Conservation (phyloP, 2,888 invertebrate species). For the Malachius bipustulatus region DNA sequence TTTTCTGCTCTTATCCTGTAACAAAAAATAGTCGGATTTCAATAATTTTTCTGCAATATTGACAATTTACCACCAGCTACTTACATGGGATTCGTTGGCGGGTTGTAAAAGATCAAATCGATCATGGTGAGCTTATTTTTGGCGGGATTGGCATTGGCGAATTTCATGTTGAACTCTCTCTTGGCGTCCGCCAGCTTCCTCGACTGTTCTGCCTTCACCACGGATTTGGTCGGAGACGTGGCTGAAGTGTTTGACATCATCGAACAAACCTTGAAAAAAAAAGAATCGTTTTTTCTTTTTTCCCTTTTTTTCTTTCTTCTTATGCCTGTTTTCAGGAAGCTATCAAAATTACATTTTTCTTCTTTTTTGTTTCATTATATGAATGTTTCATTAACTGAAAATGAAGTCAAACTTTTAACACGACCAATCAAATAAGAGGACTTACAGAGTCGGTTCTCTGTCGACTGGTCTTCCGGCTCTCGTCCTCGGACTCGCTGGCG, state of each 20-base stretch:
- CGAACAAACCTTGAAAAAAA: slow-evolving; percentile 27
- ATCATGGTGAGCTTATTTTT: slow-evolving; percentile 73
- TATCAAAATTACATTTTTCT: no score
- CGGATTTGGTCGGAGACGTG: slow-evolving; percentile 27
- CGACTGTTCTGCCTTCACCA: slow-evolving; percentile 38
- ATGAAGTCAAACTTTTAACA: no score
- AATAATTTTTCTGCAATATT: slow-evolving; percentile 10
- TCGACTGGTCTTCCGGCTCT: slow-evolving; percentile 32
- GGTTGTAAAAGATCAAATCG: slow-evolving; percentile 87
- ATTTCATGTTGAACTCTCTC: slow-evolving; percentile 41
- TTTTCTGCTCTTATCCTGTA: no score
- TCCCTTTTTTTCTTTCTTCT: no score
- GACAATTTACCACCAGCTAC: slow-evolving; percentile 21
- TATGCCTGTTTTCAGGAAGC: no score
- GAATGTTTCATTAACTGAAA: no score
- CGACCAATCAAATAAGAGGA: no score
- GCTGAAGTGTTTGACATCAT: no score
- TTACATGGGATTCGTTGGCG: slow-evolving; percentile 62
- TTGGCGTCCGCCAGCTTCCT: slow-evolving; percentile 43
- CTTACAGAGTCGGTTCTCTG: slow-evolving; percentile 36
- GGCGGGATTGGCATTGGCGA: slow-evolving; percentile 43
- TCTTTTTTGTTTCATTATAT: no score
- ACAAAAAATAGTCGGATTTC: slow-evolving; percentile 14
- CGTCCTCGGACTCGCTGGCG: slow-evolving; percentile 59
- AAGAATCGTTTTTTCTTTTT: no score